Percentiles rank a stretch among this genome's conserved stretches.
phyloP scores from a whole-genome alignment of 2,113 vertebrate genomes.

The Bubo bubo region DNA sequence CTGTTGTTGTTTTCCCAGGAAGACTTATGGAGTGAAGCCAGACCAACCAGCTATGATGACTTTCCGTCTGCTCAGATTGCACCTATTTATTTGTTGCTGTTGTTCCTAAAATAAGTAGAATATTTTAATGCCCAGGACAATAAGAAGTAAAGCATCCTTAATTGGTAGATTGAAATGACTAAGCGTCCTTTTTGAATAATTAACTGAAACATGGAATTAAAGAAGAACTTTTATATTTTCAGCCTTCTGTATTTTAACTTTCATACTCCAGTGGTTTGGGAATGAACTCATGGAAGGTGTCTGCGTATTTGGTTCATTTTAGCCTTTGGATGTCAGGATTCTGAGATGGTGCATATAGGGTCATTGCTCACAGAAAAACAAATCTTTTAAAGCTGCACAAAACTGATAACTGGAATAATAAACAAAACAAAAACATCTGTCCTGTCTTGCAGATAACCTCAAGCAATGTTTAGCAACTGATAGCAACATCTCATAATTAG shows the following conservation, averaged over 20 bases:
- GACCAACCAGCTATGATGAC: not conserved
- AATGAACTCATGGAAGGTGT: not conserved
- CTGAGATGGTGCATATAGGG: not conserved
- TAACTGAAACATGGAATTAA: not conserved
- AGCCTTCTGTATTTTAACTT: not conserved
- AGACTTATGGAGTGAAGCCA: not conserved
- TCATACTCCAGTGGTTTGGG: not conserved
- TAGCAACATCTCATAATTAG: conserved; percentile 11
- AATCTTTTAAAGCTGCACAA: not conserved
- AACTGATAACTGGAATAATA: conserved; percentile 22
- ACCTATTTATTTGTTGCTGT: not conserved
- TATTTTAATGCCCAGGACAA: not conserved
- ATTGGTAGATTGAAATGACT: not conserved
- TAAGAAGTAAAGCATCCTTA: not conserved
- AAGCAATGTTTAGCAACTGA: not conserved
- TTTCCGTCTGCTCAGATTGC: not conserved
- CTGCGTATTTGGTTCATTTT: not conserved
- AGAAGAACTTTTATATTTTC: not conserved
- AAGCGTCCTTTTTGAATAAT: not conserved
- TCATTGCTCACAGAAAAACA: conserved; percentile 7
- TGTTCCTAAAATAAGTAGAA: not conserved
- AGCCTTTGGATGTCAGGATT: not conserved
- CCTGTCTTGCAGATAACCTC: not conserved
- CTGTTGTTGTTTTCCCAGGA: not conserved
- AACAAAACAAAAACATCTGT: conserved; percentile 46